Evolutionary conservation across 2,797 vertebrate genomes (phyloP).

Genomic region (Phataginus tricuspis): DNA sequence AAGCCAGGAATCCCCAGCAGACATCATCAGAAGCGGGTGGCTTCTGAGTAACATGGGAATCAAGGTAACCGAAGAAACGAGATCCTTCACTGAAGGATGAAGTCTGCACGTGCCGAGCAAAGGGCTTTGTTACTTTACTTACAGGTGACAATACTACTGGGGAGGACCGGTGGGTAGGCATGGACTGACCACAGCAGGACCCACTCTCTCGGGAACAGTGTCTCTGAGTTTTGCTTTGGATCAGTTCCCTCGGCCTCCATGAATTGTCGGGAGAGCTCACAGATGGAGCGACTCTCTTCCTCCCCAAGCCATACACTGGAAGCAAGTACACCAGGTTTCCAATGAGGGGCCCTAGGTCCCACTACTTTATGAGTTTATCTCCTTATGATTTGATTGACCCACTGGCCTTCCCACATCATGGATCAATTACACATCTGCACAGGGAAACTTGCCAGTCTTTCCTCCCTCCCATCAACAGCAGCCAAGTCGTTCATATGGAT

Average conservation of each 20-base stretch:
- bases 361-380: background rate
- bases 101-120: background rate
- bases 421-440: background rate
- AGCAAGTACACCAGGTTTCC: background rate
- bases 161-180: background rate
- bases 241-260: background rate
- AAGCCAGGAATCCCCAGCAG: background rate
- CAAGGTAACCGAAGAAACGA: too few species aligned
- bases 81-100: background rate
- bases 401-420: background rate
- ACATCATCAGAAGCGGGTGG: fast-evolving
- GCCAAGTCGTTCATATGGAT: background rate
- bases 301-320: fast-evolving
- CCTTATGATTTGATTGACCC: background rate
- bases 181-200: background rate
- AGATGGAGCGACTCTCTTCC: background rate
- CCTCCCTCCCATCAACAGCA: background rate
- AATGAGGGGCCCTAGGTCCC: background rate
- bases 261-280: background rate
- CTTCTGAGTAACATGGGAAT: background rate
- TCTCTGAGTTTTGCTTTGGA: background rate
- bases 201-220: background rate
- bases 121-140: too few species aligned
- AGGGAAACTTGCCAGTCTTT: background rate
- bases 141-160: background rate